phyloP scores from a whole-genome alignment of 2,113 vertebrate species.

The Rutilus rutilus region DNA sequence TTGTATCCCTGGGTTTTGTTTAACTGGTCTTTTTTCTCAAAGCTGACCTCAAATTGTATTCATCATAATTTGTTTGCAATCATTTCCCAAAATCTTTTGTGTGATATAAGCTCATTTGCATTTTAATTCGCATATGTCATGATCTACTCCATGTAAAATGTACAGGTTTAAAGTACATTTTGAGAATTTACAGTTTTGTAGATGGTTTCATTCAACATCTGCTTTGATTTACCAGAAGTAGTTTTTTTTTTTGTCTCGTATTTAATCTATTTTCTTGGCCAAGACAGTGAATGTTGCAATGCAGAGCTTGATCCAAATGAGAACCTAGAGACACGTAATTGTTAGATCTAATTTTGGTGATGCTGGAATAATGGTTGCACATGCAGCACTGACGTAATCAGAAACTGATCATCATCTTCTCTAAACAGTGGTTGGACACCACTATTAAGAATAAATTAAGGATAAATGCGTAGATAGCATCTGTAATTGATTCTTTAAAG shows the following conservation, averaged over 20 bases:
- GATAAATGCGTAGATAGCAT: not conserved
- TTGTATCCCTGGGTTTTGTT: not conserved
- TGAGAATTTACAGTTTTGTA: not conserved
- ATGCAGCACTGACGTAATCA: not conserved
- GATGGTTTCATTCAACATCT: not conserved
- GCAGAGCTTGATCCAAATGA: conserved; percentile 6
- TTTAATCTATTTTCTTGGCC: not conserved
- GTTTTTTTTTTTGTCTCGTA: not conserved
- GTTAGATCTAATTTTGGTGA: not conserved
- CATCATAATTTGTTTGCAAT: not conserved
- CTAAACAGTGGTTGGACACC: not conserved
- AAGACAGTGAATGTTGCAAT: not conserved
- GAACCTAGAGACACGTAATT: not conserved
- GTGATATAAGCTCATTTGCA: not conserved
- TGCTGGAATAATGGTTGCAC: not conserved
- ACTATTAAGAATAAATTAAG: not conserved
- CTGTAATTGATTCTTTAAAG: too few species aligned
- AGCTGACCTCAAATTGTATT: not conserved
- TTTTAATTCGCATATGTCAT: not conserved
- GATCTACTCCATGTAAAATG: not conserved
- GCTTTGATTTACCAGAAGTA: not conserved
- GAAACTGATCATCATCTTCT: not conserved
- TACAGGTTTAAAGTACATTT: not conserved
- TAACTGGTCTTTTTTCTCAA: not conserved
- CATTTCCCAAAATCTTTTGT: not conserved